Percentiles rank a stretch among this genome's conserved stretches.
phyloP scores from a whole-genome alignment of 2,797 vertebrate species.

The Scleropages formosus region DNA sequence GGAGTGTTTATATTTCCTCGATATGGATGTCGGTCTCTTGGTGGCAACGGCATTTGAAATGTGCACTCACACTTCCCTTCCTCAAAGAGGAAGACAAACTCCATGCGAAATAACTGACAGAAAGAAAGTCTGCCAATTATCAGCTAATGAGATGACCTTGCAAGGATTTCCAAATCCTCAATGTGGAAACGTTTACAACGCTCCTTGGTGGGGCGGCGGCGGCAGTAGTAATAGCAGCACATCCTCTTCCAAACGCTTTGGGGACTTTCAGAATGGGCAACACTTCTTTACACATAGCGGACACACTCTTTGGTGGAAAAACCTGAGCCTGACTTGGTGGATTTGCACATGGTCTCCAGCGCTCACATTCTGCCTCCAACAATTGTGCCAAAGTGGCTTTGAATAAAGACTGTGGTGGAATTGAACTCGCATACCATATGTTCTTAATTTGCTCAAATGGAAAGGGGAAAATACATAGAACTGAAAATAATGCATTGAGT shows the following conservation, averaged over 20 bases:
- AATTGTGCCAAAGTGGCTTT: conserved; percentile 43
- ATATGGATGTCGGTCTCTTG: conserved; percentile 62
- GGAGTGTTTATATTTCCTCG: conserved; percentile 69
- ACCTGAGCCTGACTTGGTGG: conserved; percentile 57
- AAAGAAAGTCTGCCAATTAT: conserved; percentile 74
- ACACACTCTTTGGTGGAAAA: conserved; percentile 64
- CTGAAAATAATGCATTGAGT: conserved; percentile 69
- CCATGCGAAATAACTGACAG: conserved; percentile 69
- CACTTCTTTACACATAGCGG: conserved; percentile 27
- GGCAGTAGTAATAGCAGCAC: conserved; percentile 52
- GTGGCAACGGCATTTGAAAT: conserved; percentile 64
- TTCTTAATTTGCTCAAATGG: conserved; percentile 62
- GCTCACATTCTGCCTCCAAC: conserved; percentile 20
- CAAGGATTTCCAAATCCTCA: conserved; percentile 78
- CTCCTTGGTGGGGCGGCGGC: conserved; percentile 42
- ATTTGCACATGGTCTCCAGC: conserved; percentile 42
- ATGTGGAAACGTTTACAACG: conserved; percentile 70
- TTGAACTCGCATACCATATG: conserved; percentile 57
- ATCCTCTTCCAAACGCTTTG: conserved; percentile 50
- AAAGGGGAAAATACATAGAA: conserved; percentile 40
- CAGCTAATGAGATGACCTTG: conserved; percentile 80
- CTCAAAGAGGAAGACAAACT: conserved; percentile 61
- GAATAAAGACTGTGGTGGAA: conserved; percentile 46
- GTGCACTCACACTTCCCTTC: conserved; percentile 54
- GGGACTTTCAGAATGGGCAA: conserved; percentile 64